phyloP scores from a whole-genome alignment of 2,888 invertebrate genomes.

The Nephrotoma flavescens region DNA sequence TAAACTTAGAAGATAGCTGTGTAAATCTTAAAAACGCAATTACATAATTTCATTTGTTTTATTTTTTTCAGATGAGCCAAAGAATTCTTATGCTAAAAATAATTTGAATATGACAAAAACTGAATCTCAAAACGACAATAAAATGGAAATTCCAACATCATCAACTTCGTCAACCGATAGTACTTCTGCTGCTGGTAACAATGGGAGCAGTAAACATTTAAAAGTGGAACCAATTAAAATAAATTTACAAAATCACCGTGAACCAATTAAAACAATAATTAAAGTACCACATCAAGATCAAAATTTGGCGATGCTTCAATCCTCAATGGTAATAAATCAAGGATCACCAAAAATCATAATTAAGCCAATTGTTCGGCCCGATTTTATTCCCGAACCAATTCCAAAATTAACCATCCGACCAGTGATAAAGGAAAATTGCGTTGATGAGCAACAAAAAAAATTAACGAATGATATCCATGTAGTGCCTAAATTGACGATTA shows the following conservation, averaged over 20 bases:
- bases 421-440: not conserved
- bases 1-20: too few species aligned
- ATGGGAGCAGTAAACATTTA: conserved; percentile 13
- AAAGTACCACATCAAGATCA: conserved; percentile 8
- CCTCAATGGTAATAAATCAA: conserved; percentile 2
- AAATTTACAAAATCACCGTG: conserved; percentile 21
- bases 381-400: conserved; percentile 20
- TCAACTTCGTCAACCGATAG: not conserved
- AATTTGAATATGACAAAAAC: not conserved
- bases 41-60: not conserved
- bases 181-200: not conserved
- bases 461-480: conserved; percentile 22
- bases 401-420: conserved; percentile 20
- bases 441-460: not conserved
- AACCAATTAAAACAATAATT: conserved; percentile 12
- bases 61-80: not conserved
- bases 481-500: conserved; percentile 31
- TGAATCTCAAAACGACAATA: conserved; percentile 4
- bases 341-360: conserved; percentile 22
- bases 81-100: not conserved
- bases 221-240: conserved; percentile 33
- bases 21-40: too few species aligned
- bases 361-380: conserved; percentile 19
- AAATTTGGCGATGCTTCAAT: not conserved
- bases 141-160: conserved; percentile 2